phyloP scores from a whole-genome alignment of 2,113 vertebrate genomes.

The Bombycilla garrulus region DNA sequence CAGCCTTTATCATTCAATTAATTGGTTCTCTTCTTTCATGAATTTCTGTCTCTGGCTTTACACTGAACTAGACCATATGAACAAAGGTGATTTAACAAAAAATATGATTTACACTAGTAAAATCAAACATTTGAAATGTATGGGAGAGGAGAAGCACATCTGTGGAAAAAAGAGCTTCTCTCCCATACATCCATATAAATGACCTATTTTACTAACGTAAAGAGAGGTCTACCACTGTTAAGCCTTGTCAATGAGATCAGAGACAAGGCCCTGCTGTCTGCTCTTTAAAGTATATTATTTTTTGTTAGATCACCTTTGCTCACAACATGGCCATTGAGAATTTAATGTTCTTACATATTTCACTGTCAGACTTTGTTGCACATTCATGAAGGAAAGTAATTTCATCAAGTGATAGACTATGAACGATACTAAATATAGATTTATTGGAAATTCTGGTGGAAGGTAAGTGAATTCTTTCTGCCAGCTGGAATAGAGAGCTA shows the following conservation, averaged over 20 bases:
- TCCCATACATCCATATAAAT: not conserved
- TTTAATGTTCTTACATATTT: conserved; percentile 56
- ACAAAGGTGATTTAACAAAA: not conserved
- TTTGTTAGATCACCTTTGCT: conserved; percentile 60
- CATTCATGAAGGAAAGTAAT: conserved; percentile 44
- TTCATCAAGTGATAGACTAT: conserved; percentile 47
- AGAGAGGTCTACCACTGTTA: not conserved
- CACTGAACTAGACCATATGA: not conserved
- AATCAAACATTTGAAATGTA: not conserved
- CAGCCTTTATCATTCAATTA: not conserved
- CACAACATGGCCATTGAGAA: conserved; percentile 47
- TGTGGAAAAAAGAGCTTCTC: not conserved
- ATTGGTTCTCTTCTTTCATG: not conserved
- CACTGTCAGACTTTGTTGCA: conserved; percentile 54
- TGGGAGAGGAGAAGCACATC: not conserved
- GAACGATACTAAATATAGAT: conserved; percentile 54
- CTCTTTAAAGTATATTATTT: conserved; percentile 50
- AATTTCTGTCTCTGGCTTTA: not conserved
- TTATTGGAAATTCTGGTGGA: conserved; percentile 50
- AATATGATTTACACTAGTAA: not conserved
- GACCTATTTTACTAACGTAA: conserved; percentile 26
- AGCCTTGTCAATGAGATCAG: conserved; percentile 35
- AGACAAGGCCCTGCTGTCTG: not conserved
- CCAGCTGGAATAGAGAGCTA: conserved; percentile 22
- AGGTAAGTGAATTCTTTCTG: conserved; percentile 43